Base-by-base conservation (phyloP, 2,113 vertebrate genomes). In the Hypanus sabinus region DNA sequence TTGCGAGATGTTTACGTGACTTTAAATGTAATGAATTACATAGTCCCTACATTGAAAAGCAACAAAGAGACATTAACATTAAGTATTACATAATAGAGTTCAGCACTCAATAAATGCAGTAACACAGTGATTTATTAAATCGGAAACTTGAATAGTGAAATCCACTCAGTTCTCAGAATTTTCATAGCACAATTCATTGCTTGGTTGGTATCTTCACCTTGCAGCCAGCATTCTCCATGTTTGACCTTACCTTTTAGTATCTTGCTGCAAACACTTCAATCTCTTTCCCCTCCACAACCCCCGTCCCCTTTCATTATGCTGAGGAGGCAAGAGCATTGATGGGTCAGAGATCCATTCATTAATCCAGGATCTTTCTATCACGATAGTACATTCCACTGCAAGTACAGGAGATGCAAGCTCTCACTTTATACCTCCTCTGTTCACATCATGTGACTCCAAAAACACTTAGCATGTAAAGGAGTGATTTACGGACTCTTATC, bases 11-110 rank as follows among this genome's bases (percentile, higher is more conserved):
- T 93, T 73, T 93, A 93, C 91, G 70, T 93, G 70, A 93, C 91
- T 93, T 75, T 93, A 73, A 93, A 93, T 93, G 68, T 55, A 93
- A 93, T 93, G 65, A 71, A 93, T 93, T 93, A 70, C 91, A 93
- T 93, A 73, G 91, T 73, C 70, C 60, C 85, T 33, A 90, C 85
- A 90, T 65, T 90, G 68, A 93, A 93, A 73, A 70, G 70, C 38
- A 71, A 93, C 68, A 46, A 73, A 93, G 91, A 93, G 91, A 75
- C 38, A 93, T 38, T 27, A 93, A 93, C 68, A 92, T 93, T 93
- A 71, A 22, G 38, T 36, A 73, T 93, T 71, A 93, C 65, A 38
- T 93, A 93, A 93, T 93, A 24, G 33, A 73, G 68, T 93, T 93
- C n/a, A 73, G 65, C 68, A 22, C 65, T 93, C 68, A 12, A 71